Evolutionary conservation across 2,113 vertebrate genomes (phyloP).

Genomic region (Trematomus loennbergii): DNA sequence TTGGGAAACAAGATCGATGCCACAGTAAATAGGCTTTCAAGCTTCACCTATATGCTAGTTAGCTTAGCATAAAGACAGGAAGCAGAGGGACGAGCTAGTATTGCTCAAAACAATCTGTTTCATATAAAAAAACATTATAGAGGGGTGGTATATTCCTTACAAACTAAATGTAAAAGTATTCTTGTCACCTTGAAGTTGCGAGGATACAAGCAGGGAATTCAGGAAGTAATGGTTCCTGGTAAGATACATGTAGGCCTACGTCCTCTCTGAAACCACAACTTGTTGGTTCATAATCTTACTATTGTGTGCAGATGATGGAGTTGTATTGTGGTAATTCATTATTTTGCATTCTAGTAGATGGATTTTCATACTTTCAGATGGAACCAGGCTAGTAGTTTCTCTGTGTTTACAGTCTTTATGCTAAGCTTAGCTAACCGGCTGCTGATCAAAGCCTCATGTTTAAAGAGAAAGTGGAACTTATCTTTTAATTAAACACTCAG

Average conservation of each 20-base stretch:
- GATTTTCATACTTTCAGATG: too few species aligned
- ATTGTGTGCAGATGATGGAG: too few species aligned
- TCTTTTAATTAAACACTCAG: neutral
- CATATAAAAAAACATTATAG: neutral
- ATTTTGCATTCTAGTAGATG: too few species aligned
- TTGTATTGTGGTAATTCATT: too few species aligned
- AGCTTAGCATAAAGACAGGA: neutral
- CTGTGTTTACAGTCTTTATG: neutral
- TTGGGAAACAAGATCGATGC: too few species aligned
- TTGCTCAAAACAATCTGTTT: too few species aligned
- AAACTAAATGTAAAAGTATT: neutral
- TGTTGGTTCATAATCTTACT: neutral
- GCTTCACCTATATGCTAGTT: neutral
- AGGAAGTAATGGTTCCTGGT: neutral
- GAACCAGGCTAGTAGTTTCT: too few species aligned
- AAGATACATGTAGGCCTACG: neutral
- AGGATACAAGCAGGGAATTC: neutral
- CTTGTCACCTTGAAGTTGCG: too few species aligned
- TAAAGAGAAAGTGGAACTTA: neutral
- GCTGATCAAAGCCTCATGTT: slow-evolving; percentile 10
- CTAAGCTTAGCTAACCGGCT: neutral
- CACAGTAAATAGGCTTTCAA: too few species aligned
- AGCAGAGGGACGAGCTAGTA: too few species aligned
- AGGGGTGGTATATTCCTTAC: neutral
- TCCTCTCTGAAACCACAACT: neutral